Evolutionary conservation across 2,113 vertebrate species (phyloP), one percentile per base, ranked within the genome.

Genomic region (Corvus moneduloides): DNA sequence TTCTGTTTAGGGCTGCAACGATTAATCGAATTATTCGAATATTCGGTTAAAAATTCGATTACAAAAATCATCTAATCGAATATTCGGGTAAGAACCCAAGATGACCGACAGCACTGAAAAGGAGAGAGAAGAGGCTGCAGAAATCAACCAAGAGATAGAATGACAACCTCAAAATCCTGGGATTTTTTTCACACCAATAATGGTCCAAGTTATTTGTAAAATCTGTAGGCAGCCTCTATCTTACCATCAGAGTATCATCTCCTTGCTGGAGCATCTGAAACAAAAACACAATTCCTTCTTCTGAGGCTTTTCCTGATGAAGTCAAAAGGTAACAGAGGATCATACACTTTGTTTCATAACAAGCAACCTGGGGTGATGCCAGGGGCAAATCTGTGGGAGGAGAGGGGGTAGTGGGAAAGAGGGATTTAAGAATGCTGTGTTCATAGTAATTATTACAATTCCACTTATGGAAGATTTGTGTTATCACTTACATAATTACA

Each of bases 1-100:
- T 97, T 97, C 97, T 97, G 92, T 97, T 96, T 97, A 97, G 96
- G 97, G 92, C 95, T 94, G 90, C 96, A 97, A 83, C 63, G 89
- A 93, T 95, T 94, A 96, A 96, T 93, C 76, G 62, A 97, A 94
- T 96, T 97, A 97, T 95, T 96, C 26, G 79, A 97, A 97, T 97
- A 97, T 97, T 97, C 90, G 93, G 92, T 97, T 97, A 96, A 90
- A 96, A 94, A 78, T 84, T 95, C 80, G 5, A 1, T 96, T 95
- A 22, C 73, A 56, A 94, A 94, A 77, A 28, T 1, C 14, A 1
- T 7, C 85, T 89, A 97, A 97, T 97, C 90, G 94, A 97, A 97
- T 97, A 96, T 97, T 97, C 77, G 90, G 79, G 72, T 97, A 97
- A 97, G 96, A 96, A 92, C 71, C 73, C 95, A 75, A 97, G 97